These are phyloP conservation scores for Drosophila pseudotalamancana DNA, from an alignment of 2,888 invertebrate species.

Conservation along the genomic window DNA sequence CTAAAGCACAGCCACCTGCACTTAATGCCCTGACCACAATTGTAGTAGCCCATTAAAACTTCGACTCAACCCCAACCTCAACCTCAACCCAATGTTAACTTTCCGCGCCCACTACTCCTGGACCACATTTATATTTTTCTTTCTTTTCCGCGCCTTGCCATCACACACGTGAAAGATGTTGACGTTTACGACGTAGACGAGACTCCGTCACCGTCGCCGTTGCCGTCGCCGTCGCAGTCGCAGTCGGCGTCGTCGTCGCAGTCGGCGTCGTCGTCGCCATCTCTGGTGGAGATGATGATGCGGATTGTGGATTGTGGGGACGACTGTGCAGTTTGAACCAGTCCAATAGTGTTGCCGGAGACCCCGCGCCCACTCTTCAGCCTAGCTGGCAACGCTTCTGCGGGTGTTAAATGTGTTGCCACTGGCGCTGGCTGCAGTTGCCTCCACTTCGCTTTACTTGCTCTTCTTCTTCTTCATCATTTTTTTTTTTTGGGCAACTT, in stretches of 20 bases:
- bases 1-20: conserved; percentile 37
- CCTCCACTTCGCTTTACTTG: conserved; percentile 32
- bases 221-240: conserved; percentile 10
- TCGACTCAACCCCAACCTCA: conserved; percentile 48
- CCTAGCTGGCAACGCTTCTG: conserved; percentile 36
- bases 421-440: conserved; percentile 47
- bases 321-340: conserved; percentile 58
- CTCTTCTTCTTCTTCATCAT: conserved; percentile 17
- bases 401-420: conserved; percentile 74
- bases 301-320: conserved; percentile 43
- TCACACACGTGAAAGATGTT: conserved; percentile 67
- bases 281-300: conserved; percentile 58
- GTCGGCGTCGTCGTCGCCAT: neutral
- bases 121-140: conserved; percentile 17
- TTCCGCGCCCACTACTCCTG: conserved; percentile 31
- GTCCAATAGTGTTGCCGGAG: conserved; percentile 48
- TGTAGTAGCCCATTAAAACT: conserved; percentile 62
- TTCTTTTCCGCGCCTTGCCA: conserved; percentile 26
- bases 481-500: conserved; percentile 53
- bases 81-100: conserved; percentile 30
- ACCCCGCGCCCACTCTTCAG: neutral
- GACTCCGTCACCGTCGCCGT: conserved; percentile 19
- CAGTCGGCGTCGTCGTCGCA: neutral
- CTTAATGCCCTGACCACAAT: conserved; percentile 47
- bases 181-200: conserved; percentile 66